Evolutionary conservation across 2,797 vertebrate genomes (phyloP).

Genomic region (Notoglanidium macrostoma): DNA sequence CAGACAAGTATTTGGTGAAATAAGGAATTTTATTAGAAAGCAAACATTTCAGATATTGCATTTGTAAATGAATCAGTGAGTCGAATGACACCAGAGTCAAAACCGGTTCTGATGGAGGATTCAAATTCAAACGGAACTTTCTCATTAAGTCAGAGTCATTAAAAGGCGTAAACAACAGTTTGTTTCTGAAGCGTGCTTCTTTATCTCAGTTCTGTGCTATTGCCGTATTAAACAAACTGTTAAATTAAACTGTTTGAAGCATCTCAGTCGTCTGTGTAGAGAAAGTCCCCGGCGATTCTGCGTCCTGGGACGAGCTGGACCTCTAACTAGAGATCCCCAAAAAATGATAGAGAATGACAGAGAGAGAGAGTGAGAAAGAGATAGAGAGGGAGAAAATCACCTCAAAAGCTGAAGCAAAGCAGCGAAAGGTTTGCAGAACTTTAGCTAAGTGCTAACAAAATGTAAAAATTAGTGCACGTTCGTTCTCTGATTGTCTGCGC

Average conservation of each 20-base stretch:
- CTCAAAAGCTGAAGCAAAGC: constrained; percentile 62
- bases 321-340: neutral
- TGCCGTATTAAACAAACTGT: constrained; percentile 42
- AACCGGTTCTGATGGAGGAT: constrained; percentile 64
- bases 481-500: constrained; percentile 81
- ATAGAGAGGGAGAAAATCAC: constrained; percentile 33
- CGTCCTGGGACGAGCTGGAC: neutral
- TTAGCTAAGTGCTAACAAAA: constrained; percentile 68
- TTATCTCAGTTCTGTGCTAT: constrained; percentile 58
- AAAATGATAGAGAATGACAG: neutral
- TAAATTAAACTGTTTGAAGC: neutral
- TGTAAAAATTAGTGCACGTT: constrained; percentile 68
- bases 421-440: constrained; percentile 67
- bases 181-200: constrained; percentile 60
- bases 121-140: constrained; percentile 62
- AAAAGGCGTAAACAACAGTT: constrained; percentile 3
- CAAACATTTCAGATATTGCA: constrained; percentile 79
- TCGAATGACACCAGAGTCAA: constrained; percentile 46
- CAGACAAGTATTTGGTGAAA: constrained; percentile 64
- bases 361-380: neutral
- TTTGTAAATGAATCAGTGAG: constrained; percentile 73
- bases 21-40: constrained; percentile 82
- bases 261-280: constrained; percentile 1
- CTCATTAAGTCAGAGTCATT: neutral
- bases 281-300: neutral